Evolutionary conservation across 2,888 invertebrate genomes (phyloP).

Genomic region (Catocala nupta): DNA sequence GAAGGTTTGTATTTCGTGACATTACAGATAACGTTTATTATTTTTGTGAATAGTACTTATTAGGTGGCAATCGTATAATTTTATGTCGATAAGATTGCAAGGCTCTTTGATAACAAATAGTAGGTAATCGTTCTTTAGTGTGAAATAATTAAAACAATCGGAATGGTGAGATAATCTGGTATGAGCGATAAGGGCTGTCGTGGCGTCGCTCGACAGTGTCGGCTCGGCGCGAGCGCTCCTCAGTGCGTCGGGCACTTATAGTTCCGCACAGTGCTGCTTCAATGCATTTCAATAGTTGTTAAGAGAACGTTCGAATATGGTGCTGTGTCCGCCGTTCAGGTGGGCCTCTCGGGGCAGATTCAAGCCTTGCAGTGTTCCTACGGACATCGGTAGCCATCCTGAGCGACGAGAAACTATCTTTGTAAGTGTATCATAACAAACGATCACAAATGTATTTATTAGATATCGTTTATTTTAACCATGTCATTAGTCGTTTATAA

Average conservation of each 20-base stretch:
- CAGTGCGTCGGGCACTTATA: conserved; percentile 41
- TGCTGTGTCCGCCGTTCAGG: conserved; percentile 81
- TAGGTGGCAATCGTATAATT: conserved; percentile 73
- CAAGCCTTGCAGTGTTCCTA: conserved; percentile 64
- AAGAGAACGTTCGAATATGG: conserved; percentile 63
- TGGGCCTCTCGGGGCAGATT: conserved; percentile 77
- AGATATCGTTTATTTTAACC: too few relatives aligned
- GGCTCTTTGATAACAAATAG: conserved; percentile 79
- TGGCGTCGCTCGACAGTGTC: conserved; percentile 71
- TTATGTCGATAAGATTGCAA: conserved; percentile 81
- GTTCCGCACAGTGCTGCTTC: conserved; percentile 28
- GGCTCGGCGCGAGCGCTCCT: conserved; percentile 79
- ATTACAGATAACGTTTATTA: conserved; percentile 23
- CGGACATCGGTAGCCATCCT: conserved; percentile 38
- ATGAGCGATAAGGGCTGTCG: conserved; percentile 75
- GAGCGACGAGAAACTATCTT: conserved; percentile 73
- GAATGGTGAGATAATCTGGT: conserved; percentile 80
- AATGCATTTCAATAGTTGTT: conserved; percentile 23
- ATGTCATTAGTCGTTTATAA: too few relatives aligned
- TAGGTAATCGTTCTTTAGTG: conserved; percentile 76
- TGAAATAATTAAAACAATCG: conserved; percentile 86
- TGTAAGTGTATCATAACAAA: conserved; percentile 62
- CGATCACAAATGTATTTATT: neutral
- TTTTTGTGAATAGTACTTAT: conserved; percentile 63
- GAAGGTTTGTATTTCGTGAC: conserved; percentile 12